Evolutionary conservation across 1,140 invertebrate genomes (phyloP).

Genomic region (Conus ventricosus): DNA sequence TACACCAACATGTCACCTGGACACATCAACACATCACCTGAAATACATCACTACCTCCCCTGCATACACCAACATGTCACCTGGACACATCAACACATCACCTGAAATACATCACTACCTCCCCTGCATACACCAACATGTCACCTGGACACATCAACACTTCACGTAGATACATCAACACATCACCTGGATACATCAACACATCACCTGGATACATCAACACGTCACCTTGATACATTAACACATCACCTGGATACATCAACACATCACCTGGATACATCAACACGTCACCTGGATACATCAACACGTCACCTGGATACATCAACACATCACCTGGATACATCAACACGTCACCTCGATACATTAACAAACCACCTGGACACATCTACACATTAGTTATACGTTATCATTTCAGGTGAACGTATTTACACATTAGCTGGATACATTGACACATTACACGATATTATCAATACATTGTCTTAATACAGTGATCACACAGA

Average conservation of each 20-base stretch:
- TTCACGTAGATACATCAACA: neutral
- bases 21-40: neutral
- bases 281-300: too few species aligned
- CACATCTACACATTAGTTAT: too few species aligned
- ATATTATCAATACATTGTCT: slow-evolving; percentile 77
- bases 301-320: slow-evolving; percentile 78
- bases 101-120: neutral
- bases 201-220: too few species aligned
- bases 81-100: neutral
- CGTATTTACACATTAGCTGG: slow-evolving; percentile 83
- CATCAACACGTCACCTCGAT: neutral
- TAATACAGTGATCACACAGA: slow-evolving; percentile 11
- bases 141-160: neutral
- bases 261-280: slow-evolving; percentile 79
- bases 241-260: slow-evolving; percentile 76
- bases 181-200: neutral
- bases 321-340: neutral
- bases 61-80: neutral
- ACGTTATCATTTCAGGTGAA: slow-evolving; percentile 56
- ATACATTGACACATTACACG: neutral
- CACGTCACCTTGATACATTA: too few species aligned
- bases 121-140: too few species aligned
- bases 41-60: neutral
- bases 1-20: neutral
- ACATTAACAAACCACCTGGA: too few species aligned